phyloP scores from a whole-genome alignment of 2,888 invertebrate genomes.

The Eupithecia abbreviata region DNA sequence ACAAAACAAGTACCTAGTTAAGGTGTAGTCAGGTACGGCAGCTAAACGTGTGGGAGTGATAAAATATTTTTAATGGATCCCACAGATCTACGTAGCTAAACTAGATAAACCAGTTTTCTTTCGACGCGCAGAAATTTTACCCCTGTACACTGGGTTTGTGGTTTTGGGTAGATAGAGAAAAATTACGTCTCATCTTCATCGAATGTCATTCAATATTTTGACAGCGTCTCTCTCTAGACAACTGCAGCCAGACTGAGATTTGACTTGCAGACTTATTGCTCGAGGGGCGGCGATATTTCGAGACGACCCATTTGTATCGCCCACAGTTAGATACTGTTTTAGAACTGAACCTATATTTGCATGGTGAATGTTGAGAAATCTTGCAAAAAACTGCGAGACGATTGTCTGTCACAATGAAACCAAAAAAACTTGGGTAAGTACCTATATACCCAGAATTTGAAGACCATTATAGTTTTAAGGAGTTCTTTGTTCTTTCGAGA shows the following conservation, averaged over 20 bases:
- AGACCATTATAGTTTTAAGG: too few relatives aligned
- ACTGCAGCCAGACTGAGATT: too few relatives aligned
- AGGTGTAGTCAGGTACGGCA: too few relatives aligned
- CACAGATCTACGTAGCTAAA: background rate
- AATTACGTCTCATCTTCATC: too few relatives aligned
- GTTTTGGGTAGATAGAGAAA: too few relatives aligned
- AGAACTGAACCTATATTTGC: constrained; percentile 11
- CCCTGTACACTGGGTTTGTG: background rate
- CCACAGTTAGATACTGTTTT: constrained; percentile 27
- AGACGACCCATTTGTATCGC: constrained; percentile 40
- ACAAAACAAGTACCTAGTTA: too few relatives aligned
- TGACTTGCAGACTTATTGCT: constrained; percentile 30
- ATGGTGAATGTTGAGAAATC: background rate
- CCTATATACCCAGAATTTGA: too few relatives aligned
- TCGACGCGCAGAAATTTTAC: too few relatives aligned
- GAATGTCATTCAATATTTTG: constrained; percentile 33
- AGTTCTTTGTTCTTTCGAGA: background rate
- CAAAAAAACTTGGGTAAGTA: too few relatives aligned
- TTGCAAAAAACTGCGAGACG: background rate
- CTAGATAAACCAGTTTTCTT: too few relatives aligned
- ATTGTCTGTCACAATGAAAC: too few relatives aligned
- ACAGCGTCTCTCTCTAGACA: constrained; percentile 61
- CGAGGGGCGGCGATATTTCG: constrained; percentile 33
- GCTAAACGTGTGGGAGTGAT: too few relatives aligned
- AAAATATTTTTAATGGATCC: background rate